phyloP scores from a whole-genome alignment of 2,888 invertebrate species.

The Apotomis betuletana region DNA sequence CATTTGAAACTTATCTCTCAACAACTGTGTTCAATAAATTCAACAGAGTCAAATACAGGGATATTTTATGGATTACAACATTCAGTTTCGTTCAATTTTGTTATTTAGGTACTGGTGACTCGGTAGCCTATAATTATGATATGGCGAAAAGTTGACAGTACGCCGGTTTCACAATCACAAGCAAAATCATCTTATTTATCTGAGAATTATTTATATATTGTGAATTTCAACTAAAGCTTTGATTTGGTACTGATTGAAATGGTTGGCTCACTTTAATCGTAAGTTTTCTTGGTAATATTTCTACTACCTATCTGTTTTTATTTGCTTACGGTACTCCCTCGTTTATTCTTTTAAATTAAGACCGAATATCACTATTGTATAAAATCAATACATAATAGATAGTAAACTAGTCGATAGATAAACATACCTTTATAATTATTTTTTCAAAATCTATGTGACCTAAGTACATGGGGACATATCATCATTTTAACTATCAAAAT shows the following conservation, averaged over 20 bases:
- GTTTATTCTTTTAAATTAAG: constrained; percentile 54
- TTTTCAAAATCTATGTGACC: constrained; percentile 62
- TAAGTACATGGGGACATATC: constrained; percentile 68
- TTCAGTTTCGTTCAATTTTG: constrained; percentile 43
- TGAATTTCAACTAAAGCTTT: constrained; percentile 70
- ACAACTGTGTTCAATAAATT: constrained; percentile 78
- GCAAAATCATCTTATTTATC: constrained; percentile 16
- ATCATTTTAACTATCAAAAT: constrained; percentile 58
- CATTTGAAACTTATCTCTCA: constrained; percentile 66
- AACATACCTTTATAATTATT: constrained; percentile 56
- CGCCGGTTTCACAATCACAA: constrained; percentile 5
- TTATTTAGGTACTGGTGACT: constrained; percentile 7
- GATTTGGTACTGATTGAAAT: constrained; percentile 78
- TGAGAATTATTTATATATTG: constrained; percentile 2
- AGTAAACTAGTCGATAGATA: constrained; percentile 61
- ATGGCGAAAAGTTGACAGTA: constrained; percentile 5
- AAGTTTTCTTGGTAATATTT: constrained; percentile 60
- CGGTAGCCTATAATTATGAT: constrained; percentile 7
- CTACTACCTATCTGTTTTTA: constrained; percentile 52
- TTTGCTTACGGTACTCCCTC: constrained; percentile 67
- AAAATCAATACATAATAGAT: constrained; percentile 51
- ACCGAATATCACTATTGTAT: constrained; percentile 44
- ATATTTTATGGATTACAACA: constrained; percentile 77
- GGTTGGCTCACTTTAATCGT: constrained; percentile 71
- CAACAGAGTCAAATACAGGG: constrained; percentile 83